Evolutionary conservation across 2,888 invertebrate species (phyloP).

Genomic region (Nezara viridula): DNA sequence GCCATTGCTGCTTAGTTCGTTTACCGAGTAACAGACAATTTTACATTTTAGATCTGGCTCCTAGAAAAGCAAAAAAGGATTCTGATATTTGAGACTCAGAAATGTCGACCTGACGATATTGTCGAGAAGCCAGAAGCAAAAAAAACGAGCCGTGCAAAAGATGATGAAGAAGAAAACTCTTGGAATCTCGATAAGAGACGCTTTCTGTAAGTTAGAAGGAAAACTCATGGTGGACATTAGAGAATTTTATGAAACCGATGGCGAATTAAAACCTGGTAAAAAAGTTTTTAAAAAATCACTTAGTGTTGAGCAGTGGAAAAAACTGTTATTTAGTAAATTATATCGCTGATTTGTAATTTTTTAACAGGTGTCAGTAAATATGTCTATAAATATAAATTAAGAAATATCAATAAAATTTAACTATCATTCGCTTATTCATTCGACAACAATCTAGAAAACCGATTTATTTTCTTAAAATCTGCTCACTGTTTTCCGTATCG

Average conservation of each 20-base stretch:
- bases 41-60: conserved; percentile 26
- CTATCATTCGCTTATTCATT: too few relatives aligned
- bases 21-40: background rate
- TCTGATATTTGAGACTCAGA: conserved; percentile 42
- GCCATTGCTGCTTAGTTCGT: background rate
- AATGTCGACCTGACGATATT: conserved; percentile 55
- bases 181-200: conserved; percentile 86
- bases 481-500: too few relatives aligned
- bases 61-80: conserved; percentile 40
- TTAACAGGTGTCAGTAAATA: too few relatives aligned
- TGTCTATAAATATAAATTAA: too few relatives aligned
- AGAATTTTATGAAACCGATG: conserved; percentile 83
- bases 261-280: conserved; percentile 86
- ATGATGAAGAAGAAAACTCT: conserved; percentile 72
- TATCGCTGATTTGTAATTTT: too few relatives aligned
- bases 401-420: too few relatives aligned
- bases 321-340: too few relatives aligned
- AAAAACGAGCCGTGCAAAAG: conserved; percentile 56
- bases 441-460: too few relatives aligned
- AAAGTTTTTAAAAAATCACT: conserved; percentile 91
- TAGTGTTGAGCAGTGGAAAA: conserved; percentile 82
- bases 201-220: conserved; percentile 82
- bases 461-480: too few relatives aligned
- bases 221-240: conserved; percentile 88
- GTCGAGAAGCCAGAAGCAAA: conserved; percentile 41